Evolutionary conservation across 2,797 vertebrate species (phyloP), one percentile per base, ranked within the genome.

Genomic region (Carduelis carduelis): DNA sequence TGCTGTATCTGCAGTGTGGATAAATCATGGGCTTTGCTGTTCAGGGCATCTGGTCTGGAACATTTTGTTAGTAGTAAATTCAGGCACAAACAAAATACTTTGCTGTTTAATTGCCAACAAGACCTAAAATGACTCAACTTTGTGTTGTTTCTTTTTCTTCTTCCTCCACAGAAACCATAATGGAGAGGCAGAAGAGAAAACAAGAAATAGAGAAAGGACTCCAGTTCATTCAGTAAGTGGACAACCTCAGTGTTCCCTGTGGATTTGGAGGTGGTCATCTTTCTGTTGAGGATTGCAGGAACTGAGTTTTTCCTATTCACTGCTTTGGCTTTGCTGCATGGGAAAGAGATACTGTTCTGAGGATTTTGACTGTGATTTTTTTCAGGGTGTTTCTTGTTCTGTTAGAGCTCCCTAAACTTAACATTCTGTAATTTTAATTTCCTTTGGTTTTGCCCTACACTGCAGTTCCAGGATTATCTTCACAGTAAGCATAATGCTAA

Each of bases 161-260:
- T 83, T 93, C 37, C 37, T 94, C 53, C 47, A 11, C 95, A 98
- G 98, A 79, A 97, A 98, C 98, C 98, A 98, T 97, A 98, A 98
- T 98, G 96, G 99, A 99, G 94, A 98, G 99, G 97, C 98, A 98
- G 97, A 99, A 98, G 96, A 98, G 99, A 92, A 99, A 98, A 96
- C 99, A 99, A 91, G 99, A 99, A 97, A 99, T 99, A 89, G 99
- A 99, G 95, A 99, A 99, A 97, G 99, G 99, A 89, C 98, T 99
- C 98, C 99, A 99, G 89, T 99, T 99, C 89, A 99, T 99, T 94
- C 99, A 99, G 99, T 99, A 98, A 99, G 99, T 97, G 74, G 81
- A 69, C 53, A 79, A 53, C n/a, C 47, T 95, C 34, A 21, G 28
- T 74, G 59, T 83, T 92, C 70, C 44, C n/a, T 76, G 47, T 66